Conservation (phyloP, 2,888 invertebrate genomes). For the Drosophila aldrichi region DNA sequence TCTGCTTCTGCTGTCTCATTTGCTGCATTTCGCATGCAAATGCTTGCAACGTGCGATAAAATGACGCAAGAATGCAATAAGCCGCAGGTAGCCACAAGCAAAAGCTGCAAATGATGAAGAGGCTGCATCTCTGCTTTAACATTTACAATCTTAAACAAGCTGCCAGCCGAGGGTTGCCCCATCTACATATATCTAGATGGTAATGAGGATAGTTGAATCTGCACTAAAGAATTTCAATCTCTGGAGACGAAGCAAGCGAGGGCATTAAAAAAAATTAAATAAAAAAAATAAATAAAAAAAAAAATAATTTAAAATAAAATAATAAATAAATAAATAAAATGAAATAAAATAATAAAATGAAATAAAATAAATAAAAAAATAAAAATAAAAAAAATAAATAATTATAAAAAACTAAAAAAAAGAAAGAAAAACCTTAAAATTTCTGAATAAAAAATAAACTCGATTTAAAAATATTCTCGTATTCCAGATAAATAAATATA, state of each 20-base stretch:
- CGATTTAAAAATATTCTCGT: too few relatives aligned
- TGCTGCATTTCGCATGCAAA: slow-evolving; percentile 74
- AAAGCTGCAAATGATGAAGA: slow-evolving; percentile 34
- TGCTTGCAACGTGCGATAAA: slow-evolving; percentile 75
- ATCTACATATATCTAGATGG: neutral
- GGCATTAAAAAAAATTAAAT: too few relatives aligned
- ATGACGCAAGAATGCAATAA: slow-evolving; percentile 55
- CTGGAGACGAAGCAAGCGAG: neutral
- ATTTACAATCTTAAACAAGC: slow-evolving; percentile 23
- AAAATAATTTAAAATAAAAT: too few relatives aligned
- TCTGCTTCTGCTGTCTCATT: slow-evolving; percentile 51
- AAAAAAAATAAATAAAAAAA: too few relatives aligned
- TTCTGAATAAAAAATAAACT: neutral
- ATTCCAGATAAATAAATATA: too few relatives aligned
- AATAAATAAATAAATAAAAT: too few relatives aligned
- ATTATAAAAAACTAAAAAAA: too few relatives aligned
- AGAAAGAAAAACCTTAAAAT: neutral
- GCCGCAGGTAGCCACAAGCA: slow-evolving; percentile 65
- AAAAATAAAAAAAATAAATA: too few relatives aligned
- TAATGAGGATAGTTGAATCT: neutral
- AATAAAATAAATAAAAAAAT: too few relatives aligned
- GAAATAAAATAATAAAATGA: too few relatives aligned
- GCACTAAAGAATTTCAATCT: neutral
- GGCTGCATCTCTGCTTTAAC: slow-evolving; percentile 28
- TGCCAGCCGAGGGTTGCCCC: neutral